phyloP scores from a whole-genome alignment of 2,113 vertebrate species.

The Lota lota region DNA sequence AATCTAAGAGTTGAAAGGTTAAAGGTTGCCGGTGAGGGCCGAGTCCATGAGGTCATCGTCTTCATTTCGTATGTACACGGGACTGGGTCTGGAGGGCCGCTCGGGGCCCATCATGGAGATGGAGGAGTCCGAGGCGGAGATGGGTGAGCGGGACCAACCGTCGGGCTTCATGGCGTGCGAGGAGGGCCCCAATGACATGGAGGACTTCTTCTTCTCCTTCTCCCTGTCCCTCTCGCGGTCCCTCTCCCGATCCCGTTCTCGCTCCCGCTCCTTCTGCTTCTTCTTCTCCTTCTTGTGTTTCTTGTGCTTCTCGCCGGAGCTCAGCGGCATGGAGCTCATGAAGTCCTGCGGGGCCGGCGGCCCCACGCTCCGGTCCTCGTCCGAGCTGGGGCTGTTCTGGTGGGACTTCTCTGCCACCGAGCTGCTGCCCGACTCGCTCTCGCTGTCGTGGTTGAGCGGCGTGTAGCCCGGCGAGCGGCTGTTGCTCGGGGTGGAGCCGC shows the following conservation, averaged over 20 bases:
- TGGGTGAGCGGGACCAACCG: constrained; percentile 93
- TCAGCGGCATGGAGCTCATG: constrained; percentile 79
- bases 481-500: constrained; percentile 96
- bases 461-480: constrained; percentile 96
- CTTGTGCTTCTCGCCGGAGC: constrained; percentile 93
- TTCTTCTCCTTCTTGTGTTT: constrained; percentile 99
- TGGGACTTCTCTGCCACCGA: constrained; percentile 94
- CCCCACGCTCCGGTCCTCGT: constrained; percentile 84
- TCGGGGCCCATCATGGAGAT: constrained; percentile 87
- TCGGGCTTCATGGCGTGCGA: constrained; percentile 87
- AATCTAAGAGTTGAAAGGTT: constrained; percentile 27
- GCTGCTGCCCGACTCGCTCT: constrained; percentile 95
- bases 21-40: constrained; percentile 87
- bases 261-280: constrained; percentile 89
- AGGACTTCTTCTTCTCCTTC: constrained; percentile 91
- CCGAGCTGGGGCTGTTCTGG: constrained; percentile 97
- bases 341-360: constrained; percentile 73
- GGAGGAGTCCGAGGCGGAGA: constrained; percentile 83
- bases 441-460: constrained; percentile 92
- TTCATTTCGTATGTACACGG: constrained; percentile 89
- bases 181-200: constrained; percentile 64
- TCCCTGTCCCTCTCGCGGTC: constrained; percentile 86
- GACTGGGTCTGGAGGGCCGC: constrained; percentile 84
- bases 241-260: constrained; percentile 83
- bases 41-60: constrained; percentile 98